Percentiles rank a stretch among this genome's conserved stretches.
Evolutionary conservation across 2,888 invertebrate genomes (phyloP).

Genomic region (Escarpia spicata): DNA sequence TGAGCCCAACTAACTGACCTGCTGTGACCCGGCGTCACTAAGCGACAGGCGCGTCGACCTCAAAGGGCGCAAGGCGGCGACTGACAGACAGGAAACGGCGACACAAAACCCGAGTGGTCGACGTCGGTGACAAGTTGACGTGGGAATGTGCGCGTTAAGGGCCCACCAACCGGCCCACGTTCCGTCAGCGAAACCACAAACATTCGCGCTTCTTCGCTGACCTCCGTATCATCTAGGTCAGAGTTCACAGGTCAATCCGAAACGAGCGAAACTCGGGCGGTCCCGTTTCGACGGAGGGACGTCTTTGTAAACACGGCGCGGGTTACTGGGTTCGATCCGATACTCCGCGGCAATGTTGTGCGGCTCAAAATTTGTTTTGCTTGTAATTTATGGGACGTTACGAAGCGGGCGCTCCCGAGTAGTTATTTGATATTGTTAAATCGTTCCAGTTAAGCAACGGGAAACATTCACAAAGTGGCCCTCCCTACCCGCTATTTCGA

Average conservation of each 20-base stretch:
- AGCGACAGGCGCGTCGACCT: conserved; percentile 5
- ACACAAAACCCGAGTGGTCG: conserved; percentile 7
- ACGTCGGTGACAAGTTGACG: background rate
- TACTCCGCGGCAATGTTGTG: background rate
- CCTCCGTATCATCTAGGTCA: background rate
- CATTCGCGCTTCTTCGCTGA: conserved; percentile 16
- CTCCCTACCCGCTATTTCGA: background rate
- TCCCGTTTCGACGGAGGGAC: background rate
- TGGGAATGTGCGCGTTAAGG: background rate
- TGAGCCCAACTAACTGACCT: background rate
- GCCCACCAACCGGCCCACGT: background rate
- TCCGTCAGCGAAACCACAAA: background rate
- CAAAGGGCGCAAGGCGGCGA: background rate
- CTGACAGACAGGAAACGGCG: conserved; percentile 11
- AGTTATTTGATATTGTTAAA: background rate
- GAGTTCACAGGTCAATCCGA: background rate
- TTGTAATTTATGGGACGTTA: background rate
- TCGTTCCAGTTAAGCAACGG: background rate
- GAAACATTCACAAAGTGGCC: background rate
- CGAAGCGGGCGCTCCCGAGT: background rate
- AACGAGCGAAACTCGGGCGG: background rate
- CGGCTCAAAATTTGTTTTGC: background rate
- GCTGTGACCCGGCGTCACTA: background rate
- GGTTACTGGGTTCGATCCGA: background rate
- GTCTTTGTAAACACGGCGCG: background rate